phyloP scores from a whole-genome alignment of 2,113 vertebrate species.

The Opisthocomus hoazin region DNA sequence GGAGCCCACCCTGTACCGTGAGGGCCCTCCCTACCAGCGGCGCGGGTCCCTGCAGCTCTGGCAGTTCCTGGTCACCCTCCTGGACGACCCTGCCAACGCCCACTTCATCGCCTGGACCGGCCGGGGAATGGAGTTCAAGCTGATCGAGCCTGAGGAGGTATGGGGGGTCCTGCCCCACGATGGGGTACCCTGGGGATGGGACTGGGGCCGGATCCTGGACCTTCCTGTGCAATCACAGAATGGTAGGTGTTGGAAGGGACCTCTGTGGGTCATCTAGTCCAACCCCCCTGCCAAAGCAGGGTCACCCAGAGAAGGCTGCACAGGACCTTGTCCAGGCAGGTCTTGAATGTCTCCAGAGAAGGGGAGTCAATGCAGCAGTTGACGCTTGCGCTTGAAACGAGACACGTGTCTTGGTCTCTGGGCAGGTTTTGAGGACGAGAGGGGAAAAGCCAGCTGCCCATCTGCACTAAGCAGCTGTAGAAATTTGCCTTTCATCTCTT shows the following conservation, averaged over 20 bases:
- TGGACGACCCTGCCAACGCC: slow-evolving; percentile 91
- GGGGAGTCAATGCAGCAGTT: background rate
- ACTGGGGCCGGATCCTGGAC: background rate
- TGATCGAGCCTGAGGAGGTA: slow-evolving; percentile 96
- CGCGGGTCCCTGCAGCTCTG: slow-evolving; percentile 95
- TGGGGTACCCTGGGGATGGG: background rate
- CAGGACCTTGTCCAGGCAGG: too few species aligned
- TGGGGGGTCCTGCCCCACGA: rapidly evolving
- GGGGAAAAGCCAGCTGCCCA: background rate
- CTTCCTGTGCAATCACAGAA: too few species aligned
- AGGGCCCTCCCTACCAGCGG: slow-evolving; percentile 91
- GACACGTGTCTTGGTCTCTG: rapidly evolving
- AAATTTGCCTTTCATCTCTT: background rate
- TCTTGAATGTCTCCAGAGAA: too few species aligned
- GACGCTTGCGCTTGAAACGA: rapidly evolving
- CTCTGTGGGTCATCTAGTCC: too few species aligned
- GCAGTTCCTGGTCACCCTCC: slow-evolving; percentile 94
- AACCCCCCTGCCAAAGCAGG: too few species aligned
- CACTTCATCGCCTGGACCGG: slow-evolving; percentile 98
- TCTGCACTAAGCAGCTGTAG: background rate
- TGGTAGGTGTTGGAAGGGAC: too few species aligned
- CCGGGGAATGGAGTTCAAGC: slow-evolving; percentile 97
- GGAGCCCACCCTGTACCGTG: slow-evolving; percentile 86
- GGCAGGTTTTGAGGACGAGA: background rate
- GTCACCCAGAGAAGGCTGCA: too few species aligned